Evolutionary conservation across 1,140 invertebrate genomes (phyloP).

Genomic region (Holotrichia oblita): DNA sequence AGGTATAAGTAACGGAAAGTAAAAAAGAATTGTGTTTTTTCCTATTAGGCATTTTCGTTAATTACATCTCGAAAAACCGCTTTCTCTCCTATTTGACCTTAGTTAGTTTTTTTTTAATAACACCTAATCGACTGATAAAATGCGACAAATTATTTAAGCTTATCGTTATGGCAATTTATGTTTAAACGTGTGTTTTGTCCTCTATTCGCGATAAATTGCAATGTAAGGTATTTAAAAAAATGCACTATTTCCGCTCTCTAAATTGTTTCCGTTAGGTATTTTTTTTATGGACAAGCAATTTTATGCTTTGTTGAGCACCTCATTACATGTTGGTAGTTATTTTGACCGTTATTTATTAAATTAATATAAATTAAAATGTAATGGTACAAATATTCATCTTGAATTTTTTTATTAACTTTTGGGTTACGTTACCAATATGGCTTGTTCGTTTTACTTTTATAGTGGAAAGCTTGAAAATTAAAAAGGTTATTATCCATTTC

Average conservation of each 20-base stretch:
- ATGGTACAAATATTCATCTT: too few species aligned
- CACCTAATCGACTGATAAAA: not conserved
- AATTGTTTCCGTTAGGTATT: not conserved
- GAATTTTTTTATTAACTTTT: too few species aligned
- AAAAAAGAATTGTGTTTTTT: not conserved
- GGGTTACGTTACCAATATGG: too few species aligned
- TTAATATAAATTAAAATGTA: too few species aligned
- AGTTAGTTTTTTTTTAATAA: not conserved
- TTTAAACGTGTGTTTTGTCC: not conserved
- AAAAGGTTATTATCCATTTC: too few species aligned
- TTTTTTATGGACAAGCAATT: not conserved
- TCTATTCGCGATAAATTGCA: not conserved
- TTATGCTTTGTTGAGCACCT: not conserved
- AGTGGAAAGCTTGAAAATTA: too few species aligned
- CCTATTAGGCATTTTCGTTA: not conserved
- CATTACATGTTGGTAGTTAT: too few species aligned
- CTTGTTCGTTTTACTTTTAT: too few species aligned
- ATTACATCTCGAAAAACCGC: conserved; percentile 4
- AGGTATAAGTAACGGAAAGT: not conserved
- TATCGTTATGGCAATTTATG: not conserved
- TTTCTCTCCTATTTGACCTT: conserved; percentile 12
- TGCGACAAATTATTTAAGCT: not conserved
- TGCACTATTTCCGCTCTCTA: not conserved
- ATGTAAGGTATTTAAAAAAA: not conserved
- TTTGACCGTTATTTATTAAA: too few species aligned